Conservation (phyloP, 2,888 invertebrate species). For the Elegia similella region DNA sequence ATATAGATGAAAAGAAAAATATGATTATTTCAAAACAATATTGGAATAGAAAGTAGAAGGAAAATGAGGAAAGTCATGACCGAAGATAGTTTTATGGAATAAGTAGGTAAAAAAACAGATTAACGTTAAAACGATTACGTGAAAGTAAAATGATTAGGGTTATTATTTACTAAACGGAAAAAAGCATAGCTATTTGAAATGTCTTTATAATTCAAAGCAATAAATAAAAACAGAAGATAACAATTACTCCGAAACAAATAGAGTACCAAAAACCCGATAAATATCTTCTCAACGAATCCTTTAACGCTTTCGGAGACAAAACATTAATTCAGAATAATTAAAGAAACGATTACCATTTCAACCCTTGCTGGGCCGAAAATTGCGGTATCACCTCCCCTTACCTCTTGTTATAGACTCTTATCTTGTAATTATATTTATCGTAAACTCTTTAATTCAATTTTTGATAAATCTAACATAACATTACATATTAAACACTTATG, state of each 20-base stretch:
- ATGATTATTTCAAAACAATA: too few species aligned
- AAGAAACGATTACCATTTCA: constrained; percentile 70
- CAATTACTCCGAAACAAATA: constrained; percentile 4
- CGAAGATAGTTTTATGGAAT: too few species aligned
- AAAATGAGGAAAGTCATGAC: too few species aligned
- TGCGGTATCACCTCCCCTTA: constrained; percentile 22
- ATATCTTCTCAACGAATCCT: constrained; percentile 35
- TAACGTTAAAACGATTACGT: too few species aligned
- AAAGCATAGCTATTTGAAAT: too few species aligned
- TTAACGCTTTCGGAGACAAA: constrained; percentile 53
- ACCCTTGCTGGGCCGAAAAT: constrained; percentile 63
- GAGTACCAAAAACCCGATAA: constrained; percentile 28
- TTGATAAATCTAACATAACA: too few species aligned
- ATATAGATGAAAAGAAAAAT: too few species aligned
- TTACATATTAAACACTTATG: too few species aligned
- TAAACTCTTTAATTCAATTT: too few species aligned
- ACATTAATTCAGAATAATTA: constrained; percentile 76
- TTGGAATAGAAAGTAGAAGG: too few species aligned
- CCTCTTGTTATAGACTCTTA: not conserved
- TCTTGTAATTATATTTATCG: too few species aligned
- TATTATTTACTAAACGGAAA: not conserved
- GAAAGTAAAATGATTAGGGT: not conserved
- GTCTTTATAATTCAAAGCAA: not conserved
- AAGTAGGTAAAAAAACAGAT: too few species aligned
- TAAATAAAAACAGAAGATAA: not conserved